These are phyloP conservation scores for Balaeniceps rex DNA, from an alignment of 2,113 vertebrate genomes.

Conservation along the genomic window DNA sequence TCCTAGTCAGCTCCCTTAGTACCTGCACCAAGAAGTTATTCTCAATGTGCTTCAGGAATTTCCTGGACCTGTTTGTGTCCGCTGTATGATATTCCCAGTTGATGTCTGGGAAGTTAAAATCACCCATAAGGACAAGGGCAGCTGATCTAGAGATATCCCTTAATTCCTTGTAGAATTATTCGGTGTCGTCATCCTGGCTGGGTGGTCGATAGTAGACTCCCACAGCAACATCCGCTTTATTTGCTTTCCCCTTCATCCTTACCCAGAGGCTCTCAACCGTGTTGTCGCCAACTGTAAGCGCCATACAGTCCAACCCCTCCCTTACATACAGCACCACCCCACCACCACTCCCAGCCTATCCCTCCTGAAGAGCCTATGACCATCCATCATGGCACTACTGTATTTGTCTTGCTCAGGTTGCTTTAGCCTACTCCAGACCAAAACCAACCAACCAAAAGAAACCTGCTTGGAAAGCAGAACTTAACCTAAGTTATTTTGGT, in stretches of 20 bases:
- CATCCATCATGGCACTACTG: not conserved
- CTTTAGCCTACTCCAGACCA: not conserved
- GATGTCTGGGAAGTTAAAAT: not conserved
- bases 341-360: not conserved
- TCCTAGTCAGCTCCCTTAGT: not conserved
- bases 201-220: not conserved
- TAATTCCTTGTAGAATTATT: not conserved
- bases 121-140: not conserved
- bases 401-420: not conserved
- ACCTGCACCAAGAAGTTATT: not conserved
- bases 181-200: not conserved
- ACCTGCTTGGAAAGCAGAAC: not conserved
- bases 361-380: not conserved
- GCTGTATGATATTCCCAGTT: not conserved
- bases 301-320: not conserved
- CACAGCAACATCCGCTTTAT: not conserved
- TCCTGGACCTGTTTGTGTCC: not conserved
- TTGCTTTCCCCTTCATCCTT: too few relatives aligned
- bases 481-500: not conserved
- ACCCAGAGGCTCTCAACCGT: too few relatives aligned
- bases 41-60: not conserved
- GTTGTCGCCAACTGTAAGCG: fast-evolving
- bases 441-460: not conserved
- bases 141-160: not conserved
- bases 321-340: not conserved